Evolutionary conservation across 1,140 invertebrate species (phyloP).

Genomic region (Dufourea novaeangliae): DNA sequence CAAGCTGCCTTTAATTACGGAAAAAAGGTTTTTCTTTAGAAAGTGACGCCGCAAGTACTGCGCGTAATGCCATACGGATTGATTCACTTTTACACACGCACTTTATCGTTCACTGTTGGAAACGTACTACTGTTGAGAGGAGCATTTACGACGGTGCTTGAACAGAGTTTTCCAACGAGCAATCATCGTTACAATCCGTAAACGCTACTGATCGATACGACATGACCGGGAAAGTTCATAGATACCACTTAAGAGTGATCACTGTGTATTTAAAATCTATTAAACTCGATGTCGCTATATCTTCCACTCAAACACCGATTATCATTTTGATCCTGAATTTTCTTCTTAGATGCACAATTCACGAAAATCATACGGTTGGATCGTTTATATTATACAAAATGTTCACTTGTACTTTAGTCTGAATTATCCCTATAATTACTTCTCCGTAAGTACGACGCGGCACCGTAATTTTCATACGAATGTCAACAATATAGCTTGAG

Average conservation of each 20-base stretch:
- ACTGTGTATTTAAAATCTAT: slow-evolving; percentile 19
- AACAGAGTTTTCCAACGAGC: slow-evolving; percentile 40
- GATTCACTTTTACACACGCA: slow-evolving; percentile 58
- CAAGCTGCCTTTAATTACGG: not conserved
- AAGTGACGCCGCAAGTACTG: slow-evolving; percentile 46
- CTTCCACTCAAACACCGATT: slow-evolving; percentile 23
- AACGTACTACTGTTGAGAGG: slow-evolving; percentile 18
- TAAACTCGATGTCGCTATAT: slow-evolving; percentile 7
- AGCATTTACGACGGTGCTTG: slow-evolving; percentile 27
- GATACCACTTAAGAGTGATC: not conserved
- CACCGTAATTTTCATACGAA: slow-evolving; percentile 56
- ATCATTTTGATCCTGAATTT: slow-evolving; percentile 14
- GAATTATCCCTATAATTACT: slow-evolving; percentile 2
- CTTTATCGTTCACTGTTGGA: slow-evolving; percentile 32
- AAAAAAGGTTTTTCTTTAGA: slow-evolving; percentile 53
- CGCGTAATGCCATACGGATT: slow-evolving; percentile 45
- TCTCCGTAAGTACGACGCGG: slow-evolving; percentile 30
- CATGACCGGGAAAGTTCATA: slow-evolving; percentile 2
- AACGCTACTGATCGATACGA: slow-evolving; percentile 50
- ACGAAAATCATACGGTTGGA: not conserved
- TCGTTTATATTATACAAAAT: not conserved
- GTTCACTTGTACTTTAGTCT: not conserved
- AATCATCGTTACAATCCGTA: slow-evolving; percentile 37
- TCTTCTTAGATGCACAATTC: slow-evolving; percentile 8
- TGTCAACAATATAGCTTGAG: slow-evolving; percentile 65